Conservation (phyloP, 2,888 invertebrate species). For the Heteropelma amictum region DNA sequence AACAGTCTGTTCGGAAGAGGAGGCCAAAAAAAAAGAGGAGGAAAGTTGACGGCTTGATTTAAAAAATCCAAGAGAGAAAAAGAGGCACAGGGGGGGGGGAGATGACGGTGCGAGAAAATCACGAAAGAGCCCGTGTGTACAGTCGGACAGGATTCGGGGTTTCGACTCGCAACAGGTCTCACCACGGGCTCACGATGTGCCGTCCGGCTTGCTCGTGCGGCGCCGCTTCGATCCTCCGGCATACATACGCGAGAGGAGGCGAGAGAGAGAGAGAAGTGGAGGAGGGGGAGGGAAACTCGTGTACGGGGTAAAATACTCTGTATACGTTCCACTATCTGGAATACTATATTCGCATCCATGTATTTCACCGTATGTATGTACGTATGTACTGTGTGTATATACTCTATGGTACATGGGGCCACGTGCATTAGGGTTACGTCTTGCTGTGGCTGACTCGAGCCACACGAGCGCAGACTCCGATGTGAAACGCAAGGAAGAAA, state of each 20-base stretch:
- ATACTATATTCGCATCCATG: constrained; percentile 47
- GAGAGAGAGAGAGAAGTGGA: constrained; percentile 7
- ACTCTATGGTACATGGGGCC: constrained; percentile 12
- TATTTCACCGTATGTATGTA: constrained; percentile 29
- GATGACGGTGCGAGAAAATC: constrained; percentile 42
- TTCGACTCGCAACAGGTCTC: constrained; percentile 76
- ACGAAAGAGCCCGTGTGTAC: constrained; percentile 66
- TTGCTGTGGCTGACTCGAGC: constrained; percentile 19
- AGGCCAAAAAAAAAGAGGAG: not conserved
- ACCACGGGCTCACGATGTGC: constrained; percentile 52
- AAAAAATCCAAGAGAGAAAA: constrained; percentile 3
- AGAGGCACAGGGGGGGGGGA: constrained; percentile 12
- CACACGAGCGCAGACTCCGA: constrained; percentile 49
- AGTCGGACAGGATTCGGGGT: constrained; percentile 73
- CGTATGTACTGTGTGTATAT: not conserved
- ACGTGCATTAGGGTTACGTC: constrained; percentile 40
- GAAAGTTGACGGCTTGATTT: not conserved
- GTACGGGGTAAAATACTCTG: constrained; percentile 42
- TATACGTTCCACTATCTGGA: constrained; percentile 42
- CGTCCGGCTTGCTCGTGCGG: constrained; percentile 54
- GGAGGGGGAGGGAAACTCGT: constrained; percentile 12
- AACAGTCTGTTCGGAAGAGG: no score
- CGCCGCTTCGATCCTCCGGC: constrained; percentile 58
- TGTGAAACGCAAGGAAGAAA: constrained; percentile 30
- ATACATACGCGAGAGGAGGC: constrained; percentile 28